Evolutionary conservation across 1,140 invertebrate genomes (phyloP).

Genomic region (Dreissena polymorpha): DNA sequence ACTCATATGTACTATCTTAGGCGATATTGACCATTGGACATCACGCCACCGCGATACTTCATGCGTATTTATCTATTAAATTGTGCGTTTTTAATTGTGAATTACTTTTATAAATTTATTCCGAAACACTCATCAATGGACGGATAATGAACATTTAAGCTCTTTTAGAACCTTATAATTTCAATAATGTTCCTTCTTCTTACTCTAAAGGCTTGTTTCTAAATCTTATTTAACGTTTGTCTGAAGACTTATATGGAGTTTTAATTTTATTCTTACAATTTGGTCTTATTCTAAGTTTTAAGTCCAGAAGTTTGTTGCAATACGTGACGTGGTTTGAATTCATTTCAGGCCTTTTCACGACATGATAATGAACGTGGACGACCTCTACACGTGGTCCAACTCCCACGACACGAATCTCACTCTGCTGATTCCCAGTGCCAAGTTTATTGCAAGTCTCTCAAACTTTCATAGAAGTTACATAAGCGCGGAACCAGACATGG

Average conservation of each 20-base stretch:
- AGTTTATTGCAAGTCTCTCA: conserved; percentile 57
- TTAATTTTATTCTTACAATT: conserved; percentile 1
- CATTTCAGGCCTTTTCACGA: conserved; percentile 63
- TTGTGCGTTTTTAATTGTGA: no score
- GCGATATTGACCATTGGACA: no score
- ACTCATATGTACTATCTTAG: no score
- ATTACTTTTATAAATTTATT: no score
- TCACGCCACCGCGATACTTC: no score
- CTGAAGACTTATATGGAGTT: background rate
- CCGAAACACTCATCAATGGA: no score
- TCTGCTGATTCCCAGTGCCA: conserved; percentile 68
- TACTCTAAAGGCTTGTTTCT: no score
- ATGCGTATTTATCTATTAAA: no score
- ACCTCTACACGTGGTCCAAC: conserved; percentile 58
- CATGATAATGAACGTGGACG: conserved; percentile 56
- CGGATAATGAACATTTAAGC: background rate
- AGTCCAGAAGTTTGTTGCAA: no score
- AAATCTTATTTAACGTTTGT: no score
- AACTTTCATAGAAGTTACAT: conserved; percentile 55
- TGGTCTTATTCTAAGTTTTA: background rate
- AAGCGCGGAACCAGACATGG: conserved; percentile 51
- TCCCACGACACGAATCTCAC: conserved; percentile 62
- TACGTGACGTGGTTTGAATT: background rate
- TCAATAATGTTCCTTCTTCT: background rate
- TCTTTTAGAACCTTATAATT: background rate